Evolutionary conservation across 2,113 vertebrate species (phyloP).

Genomic region (Hippopotamus amphibius): DNA sequence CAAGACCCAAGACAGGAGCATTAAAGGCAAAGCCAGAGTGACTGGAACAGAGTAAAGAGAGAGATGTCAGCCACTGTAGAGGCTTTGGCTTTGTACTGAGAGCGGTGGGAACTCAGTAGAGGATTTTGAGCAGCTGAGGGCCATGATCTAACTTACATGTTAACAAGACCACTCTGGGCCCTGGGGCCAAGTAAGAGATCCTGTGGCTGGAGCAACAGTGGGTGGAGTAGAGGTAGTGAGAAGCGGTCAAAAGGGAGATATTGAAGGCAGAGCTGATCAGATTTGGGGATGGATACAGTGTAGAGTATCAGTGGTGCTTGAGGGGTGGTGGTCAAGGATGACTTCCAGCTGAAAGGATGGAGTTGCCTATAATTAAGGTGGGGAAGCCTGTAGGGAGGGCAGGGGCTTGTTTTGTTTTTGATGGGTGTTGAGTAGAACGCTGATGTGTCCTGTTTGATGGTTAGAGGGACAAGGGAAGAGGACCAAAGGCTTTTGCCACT

Average conservation of each 20-base stretch:
- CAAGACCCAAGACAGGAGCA: background rate
- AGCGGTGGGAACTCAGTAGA: background rate
- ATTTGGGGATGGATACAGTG: background rate
- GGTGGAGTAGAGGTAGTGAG: background rate
- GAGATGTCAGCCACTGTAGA: background rate
- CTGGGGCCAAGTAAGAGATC: background rate
- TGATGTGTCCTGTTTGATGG: background rate
- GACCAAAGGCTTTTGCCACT: background rate
- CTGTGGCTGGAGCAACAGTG: background rate
- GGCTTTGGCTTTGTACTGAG: background rate
- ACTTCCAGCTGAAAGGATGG: background rate
- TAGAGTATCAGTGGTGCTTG: too few relatives aligned
- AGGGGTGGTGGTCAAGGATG: background rate
- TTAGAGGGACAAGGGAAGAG: background rate
- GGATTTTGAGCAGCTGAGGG: background rate
- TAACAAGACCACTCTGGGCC: background rate
- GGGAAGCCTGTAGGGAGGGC: background rate
- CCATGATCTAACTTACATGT: background rate
- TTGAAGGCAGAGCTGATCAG: background rate
- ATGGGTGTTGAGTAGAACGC: background rate
- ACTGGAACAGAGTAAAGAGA: background rate
- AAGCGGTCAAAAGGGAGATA: background rate
- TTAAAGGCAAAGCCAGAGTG: background rate
- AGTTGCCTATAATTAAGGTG: background rate
- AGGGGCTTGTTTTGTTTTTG: background rate